Evolutionary conservation across 2,888 invertebrate species (phyloP).

Genomic region (Adelphocoris suturalis): DNA sequence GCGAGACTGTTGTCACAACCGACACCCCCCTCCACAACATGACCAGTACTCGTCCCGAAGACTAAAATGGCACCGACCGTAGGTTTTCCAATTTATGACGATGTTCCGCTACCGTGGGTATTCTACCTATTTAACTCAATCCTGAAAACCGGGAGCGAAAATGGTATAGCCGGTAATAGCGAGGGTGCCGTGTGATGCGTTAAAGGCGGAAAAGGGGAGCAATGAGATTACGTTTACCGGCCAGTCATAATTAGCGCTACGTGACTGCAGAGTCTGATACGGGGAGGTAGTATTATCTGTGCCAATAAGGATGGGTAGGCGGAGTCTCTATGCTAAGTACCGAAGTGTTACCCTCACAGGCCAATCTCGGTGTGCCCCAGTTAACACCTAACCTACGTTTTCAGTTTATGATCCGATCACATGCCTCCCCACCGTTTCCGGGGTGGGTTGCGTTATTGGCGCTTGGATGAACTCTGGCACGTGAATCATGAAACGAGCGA

Average conservation of each 20-base stretch:
- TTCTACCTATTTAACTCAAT: slow-evolving; percentile 5
- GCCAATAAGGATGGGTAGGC: neutral
- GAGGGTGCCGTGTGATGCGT: neutral
- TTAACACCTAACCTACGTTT: slow-evolving; percentile 19
- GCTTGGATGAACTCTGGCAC: no score
- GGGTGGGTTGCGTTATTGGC: neutral
- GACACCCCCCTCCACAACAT: neutral
- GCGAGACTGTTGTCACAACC: neutral
- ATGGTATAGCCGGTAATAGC: neutral
- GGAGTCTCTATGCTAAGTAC: slow-evolving; percentile 2
- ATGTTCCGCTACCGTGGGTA: slow-evolving; percentile 10
- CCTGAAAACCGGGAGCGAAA: neutral
- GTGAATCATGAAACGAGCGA: no score
- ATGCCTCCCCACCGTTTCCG: neutral
- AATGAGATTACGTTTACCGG: slow-evolving; percentile 26
- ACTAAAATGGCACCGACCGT: neutral
- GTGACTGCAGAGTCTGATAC: slow-evolving; percentile 11
- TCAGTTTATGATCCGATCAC: neutral
- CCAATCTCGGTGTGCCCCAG: slow-evolving; percentile 17
- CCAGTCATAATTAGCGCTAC: slow-evolving; percentile 31
- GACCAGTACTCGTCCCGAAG: neutral
- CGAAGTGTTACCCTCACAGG: neutral
- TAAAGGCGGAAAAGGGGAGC: neutral
- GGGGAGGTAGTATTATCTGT: neutral
- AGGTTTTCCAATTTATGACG: neutral